Evolutionary conservation across 1,140 invertebrate species (phyloP).

Genomic region (Vollenhovia emeryi): DNA sequence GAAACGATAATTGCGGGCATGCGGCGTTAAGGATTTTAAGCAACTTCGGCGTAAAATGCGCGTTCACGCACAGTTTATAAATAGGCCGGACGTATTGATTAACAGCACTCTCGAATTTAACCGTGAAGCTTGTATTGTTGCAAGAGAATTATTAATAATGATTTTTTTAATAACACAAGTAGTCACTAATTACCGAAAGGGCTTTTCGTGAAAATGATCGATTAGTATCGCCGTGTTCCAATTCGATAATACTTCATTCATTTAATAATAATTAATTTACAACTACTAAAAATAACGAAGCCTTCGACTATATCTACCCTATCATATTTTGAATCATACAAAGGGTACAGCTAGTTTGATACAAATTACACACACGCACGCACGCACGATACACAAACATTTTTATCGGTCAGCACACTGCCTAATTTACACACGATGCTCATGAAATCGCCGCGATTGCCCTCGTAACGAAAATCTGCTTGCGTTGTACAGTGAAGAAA

Average conservation of each 20-base stretch:
- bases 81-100: not conserved
- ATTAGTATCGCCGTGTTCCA: not conserved
- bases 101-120: not conserved
- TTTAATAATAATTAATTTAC: not conserved
- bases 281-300: not conserved
- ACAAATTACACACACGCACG: not conserved
- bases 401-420: slow-evolving; percentile 6
- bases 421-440: slow-evolving; percentile 3
- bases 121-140: no score
- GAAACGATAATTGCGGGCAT: not conserved
- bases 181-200: not conserved
- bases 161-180: no score
- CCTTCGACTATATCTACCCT: no score
- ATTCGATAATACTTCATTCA: not conserved
- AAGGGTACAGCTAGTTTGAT: slow-evolving; percentile 6
- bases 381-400: not conserved
- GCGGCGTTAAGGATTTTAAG: not conserved
- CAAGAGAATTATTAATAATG: no score
- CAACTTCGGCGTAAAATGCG: not conserved
- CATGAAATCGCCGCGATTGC: not conserved
- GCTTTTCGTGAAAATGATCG: not conserved
- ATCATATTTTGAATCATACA: not conserved
- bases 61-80: not conserved
- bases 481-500: not conserved
- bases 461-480: not conserved